Percentiles rank a stretch among this genome's conserved stretches.
phyloP scores from a whole-genome alignment of 1,140 invertebrate species.

The Psilanteris sp. region DNA sequence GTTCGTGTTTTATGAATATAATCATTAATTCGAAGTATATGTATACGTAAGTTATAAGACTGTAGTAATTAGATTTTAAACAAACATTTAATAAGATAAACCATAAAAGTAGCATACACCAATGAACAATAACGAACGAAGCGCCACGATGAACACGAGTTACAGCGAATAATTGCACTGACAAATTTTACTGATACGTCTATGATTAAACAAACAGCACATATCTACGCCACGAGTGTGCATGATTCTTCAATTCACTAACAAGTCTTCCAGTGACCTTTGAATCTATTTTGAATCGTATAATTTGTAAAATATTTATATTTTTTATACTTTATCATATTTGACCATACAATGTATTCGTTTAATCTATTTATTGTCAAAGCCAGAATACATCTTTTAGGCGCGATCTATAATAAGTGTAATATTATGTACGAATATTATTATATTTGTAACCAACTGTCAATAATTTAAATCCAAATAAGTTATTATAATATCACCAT shows the following conservation, averaged over 20 bases:
- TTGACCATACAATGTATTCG: too few species aligned
- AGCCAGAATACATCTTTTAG: too few species aligned
- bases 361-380: too few species aligned
- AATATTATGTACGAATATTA: too few species aligned
- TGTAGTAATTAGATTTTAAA: conserved; percentile 39
- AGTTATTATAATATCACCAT: conserved; percentile 35
- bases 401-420: too few species aligned
- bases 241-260: conserved; percentile 45
- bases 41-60: conserved; percentile 70
- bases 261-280: conserved; percentile 47
- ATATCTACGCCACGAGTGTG: conserved; percentile 42
- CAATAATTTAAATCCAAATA: conserved; percentile 10
- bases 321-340: too few species aligned
- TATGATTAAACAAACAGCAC: conserved; percentile 19
- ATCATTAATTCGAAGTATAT: conserved; percentile 63
- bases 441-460: conserved; percentile 4
- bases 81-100: conserved; percentile 7
- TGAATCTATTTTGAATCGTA: not conserved
- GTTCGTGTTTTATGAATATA: conserved; percentile 69
- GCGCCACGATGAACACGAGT: conserved; percentile 10
- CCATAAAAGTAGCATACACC: conserved; percentile 28
- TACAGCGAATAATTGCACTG: conserved; percentile 28
- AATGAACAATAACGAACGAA: conserved; percentile 33
- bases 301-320: too few species aligned
- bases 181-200: conserved; percentile 15